Evolutionary conservation across 2,888 invertebrate species (phyloP).

Genomic region (Hydropsyche betteni): DNA sequence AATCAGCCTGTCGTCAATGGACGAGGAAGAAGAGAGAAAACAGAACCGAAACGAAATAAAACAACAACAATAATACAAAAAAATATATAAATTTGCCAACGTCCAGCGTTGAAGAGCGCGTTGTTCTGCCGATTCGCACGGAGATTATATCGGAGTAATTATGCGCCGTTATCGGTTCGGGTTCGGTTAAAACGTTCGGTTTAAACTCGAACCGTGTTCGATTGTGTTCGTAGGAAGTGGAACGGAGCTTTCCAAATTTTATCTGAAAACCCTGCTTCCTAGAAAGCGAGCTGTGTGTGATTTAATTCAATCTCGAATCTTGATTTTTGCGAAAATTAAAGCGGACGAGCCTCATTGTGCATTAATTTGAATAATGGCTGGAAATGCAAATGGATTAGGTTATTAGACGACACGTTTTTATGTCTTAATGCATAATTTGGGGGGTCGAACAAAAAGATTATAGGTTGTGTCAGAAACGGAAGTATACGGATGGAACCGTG

Average conservation of each 20-base stretch:
- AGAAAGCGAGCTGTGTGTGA: too few species aligned
- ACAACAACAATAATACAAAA: constrained; percentile 27
- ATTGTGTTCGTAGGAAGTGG: not conserved
- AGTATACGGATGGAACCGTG: too few species aligned
- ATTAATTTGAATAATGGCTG: too few species aligned
- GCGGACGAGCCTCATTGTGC: too few species aligned
- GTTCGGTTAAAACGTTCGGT: constrained; percentile 2
- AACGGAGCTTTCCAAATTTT: not conserved
- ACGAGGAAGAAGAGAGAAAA: not conserved
- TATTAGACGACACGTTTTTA: too few species aligned
- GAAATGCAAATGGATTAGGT: too few species aligned
- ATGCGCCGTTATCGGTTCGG: not conserved
- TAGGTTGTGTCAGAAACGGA: too few species aligned
- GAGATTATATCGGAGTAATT: constrained; percentile 21
- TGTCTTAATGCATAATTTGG: too few species aligned
- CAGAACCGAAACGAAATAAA: constrained; percentile 2
- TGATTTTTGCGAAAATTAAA: too few species aligned
- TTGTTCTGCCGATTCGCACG: constrained; percentile 21
- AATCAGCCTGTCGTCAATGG: not conserved
- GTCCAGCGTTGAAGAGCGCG: constrained; percentile 10
- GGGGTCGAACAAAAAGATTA: too few species aligned
- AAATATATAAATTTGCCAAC: constrained; percentile 7
- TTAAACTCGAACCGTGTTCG: not conserved
- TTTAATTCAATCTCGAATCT: too few species aligned
- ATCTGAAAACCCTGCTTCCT: too few species aligned